A percentile compares a stretch with the other conserved stretches of the same genome.
phyloP scores from a whole-genome alignment of 2,113 vertebrate genomes.

The Embiotoca jacksoni region DNA sequence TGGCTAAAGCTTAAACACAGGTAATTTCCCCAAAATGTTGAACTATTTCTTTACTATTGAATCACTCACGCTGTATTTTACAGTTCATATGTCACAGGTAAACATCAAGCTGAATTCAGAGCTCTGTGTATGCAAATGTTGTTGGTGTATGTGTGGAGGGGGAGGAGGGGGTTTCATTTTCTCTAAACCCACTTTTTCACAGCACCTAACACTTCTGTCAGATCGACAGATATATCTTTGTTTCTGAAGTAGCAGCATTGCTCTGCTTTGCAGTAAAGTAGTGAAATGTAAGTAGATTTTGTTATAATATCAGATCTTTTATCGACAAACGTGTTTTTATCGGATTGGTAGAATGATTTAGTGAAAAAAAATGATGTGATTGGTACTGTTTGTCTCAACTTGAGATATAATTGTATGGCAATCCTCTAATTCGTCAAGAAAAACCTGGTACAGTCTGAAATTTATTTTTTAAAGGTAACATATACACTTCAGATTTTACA shows the following conservation, averaged over 20 bases:
- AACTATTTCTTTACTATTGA: not conserved
- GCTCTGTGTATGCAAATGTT: not conserved
- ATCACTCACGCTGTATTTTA: not conserved
- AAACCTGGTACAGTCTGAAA: not conserved
- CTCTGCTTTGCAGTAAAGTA: slow-evolving; percentile 8
- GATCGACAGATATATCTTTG: slow-evolving; percentile 64
- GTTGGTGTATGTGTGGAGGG: slow-evolving; percentile 21
- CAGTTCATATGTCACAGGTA: not conserved
- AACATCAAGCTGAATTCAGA: slow-evolving; percentile 1
- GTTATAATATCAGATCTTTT: not conserved
- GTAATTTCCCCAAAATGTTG: not conserved
- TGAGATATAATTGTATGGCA: not conserved
- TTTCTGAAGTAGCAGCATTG: slow-evolving; percentile 46
- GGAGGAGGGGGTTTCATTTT: slow-evolving; percentile 15
- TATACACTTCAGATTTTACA: not conserved
- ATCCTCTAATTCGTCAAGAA: not conserved
- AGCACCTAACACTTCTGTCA: slow-evolving; percentile 34
- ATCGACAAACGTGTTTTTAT: not conserved
- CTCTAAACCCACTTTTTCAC: slow-evolving; percentile 22
- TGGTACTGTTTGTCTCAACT: too few relatives aligned
- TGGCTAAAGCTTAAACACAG: not conserved
- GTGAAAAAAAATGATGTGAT: not conserved
- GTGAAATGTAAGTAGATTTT: slow-evolving; percentile 59
- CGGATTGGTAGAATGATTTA: not conserved
- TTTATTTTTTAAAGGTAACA: not conserved